Base-by-base conservation (phyloP, 2,888 invertebrate genomes). In the Apantesis nais region DNA sequence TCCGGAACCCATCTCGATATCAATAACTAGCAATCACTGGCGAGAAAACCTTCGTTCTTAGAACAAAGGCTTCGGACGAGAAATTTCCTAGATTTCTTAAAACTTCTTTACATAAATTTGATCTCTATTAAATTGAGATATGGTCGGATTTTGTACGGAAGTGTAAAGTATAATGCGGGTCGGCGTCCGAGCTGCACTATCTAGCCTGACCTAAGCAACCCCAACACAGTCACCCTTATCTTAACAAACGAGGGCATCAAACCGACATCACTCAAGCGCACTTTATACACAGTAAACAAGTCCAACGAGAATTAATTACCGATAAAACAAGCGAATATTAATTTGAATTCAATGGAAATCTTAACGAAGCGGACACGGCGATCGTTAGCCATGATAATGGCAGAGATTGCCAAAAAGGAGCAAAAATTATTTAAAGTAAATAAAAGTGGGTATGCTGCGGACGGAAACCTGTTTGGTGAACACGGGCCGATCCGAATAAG, bases 361-460 rank as follows among this genome's bases (percentile, higher is more conserved):
- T 92, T 92, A 92, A 93, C 91, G 92, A 92, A 91, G 91, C 88
- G 83, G 82, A 87, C 85, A 81, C 85, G 78, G 79, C 88, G 94
- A 95, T 94, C 92, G 93, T 93, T 93, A 91, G 85, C 88, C 80
- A 83, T 90, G 94, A 94, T 94, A 94, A 93, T 93, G 89, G 91
- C 86, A 80, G 85, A 89, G 91, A 92, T 93, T 92, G 93, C 93
- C 92, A 93, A 94, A 95, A 93, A 87, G 81, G 90, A 93, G 90
- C 92, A 95, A 94, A 93, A 92, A 88, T 90, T 87, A 86, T 89
- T 89, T 90, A 94, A 93, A 94, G 89, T 93, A 94, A 95, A 95
- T 93, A 94, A 93, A 94, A 90, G 86, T 89, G 88, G 86, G 89
- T 91, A 86, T 89, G 92, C 90, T 90, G 87, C 85, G 82, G 86